These are phyloP conservation scores for Automeris io DNA, from an alignment of 2,888 invertebrate genomes.

Conservation along the genomic window DNA sequence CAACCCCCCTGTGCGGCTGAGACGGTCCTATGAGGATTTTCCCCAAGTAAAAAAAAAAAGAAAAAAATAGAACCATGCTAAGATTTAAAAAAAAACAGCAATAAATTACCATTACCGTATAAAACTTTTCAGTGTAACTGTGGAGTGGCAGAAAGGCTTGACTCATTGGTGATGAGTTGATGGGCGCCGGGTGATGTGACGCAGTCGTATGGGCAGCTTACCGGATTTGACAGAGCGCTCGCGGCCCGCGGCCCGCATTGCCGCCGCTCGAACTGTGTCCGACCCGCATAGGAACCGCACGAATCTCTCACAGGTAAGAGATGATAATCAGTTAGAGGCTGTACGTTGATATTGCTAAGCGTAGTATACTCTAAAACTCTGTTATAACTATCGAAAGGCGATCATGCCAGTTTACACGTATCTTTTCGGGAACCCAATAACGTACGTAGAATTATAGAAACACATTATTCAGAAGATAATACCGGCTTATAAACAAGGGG, in stretches of 20 bases:
- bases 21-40: too few relatives aligned
- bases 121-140: background rate
- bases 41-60: background rate
- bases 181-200: constrained; percentile 23
- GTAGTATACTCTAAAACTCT: too few relatives aligned
- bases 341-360: too few relatives aligned
- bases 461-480: too few relatives aligned
- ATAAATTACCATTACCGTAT: background rate
- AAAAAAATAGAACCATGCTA: background rate
- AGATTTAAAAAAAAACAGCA: constrained; percentile 8
- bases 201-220: constrained; percentile 67
- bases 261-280: constrained; percentile 58
- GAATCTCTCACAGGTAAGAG: constrained; percentile 51
- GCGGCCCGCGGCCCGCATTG: constrained; percentile 51
- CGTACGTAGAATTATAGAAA: too few relatives aligned
- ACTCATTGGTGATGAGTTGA: background rate
- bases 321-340: too few relatives aligned
- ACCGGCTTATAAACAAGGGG: too few relatives aligned
- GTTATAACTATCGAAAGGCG: too few relatives aligned
- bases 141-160: background rate
- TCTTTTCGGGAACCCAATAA: too few relatives aligned
- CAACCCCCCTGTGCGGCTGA: too few relatives aligned
- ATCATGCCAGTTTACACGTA: too few relatives aligned
- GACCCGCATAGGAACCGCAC: constrained; percentile 64
- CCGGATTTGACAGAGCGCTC: constrained; percentile 72